A percentile compares a stretch with the other conserved stretches of the same genome.
Evolutionary conservation across 2,888 invertebrate species (phyloP).

Genomic region (Lithosia quadra): DNA sequence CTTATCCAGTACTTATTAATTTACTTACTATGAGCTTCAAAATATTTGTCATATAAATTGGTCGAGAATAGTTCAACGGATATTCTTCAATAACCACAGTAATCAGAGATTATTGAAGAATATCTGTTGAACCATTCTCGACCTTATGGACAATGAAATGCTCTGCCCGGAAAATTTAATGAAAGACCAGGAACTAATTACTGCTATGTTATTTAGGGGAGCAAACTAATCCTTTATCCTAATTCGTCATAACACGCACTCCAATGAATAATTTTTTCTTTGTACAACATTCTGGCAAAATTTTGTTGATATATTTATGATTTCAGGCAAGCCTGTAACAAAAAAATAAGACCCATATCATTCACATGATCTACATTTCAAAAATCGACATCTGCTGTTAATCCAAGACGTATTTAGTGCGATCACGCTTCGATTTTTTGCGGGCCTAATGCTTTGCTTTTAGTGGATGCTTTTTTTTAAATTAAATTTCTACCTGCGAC

Average conservation of each 20-base stretch:
- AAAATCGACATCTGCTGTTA: constrained; percentile 80
- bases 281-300: constrained; percentile 31
- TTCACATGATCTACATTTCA: constrained; percentile 64
- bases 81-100: too few species aligned
- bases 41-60: neutral
- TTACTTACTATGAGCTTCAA: neutral
- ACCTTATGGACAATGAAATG: constrained; percentile 10
- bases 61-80: too few species aligned
- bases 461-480: constrained; percentile 64
- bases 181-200: constrained; percentile 26
- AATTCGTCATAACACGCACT: constrained; percentile 40
- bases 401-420: constrained; percentile 71
- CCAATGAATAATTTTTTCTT: constrained; percentile 31
- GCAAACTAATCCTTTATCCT: constrained; percentile 46
- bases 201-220: constrained; percentile 31
- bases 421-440: constrained; percentile 82
- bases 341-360: constrained; percentile 73
- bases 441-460: constrained; percentile 63
- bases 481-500: constrained; percentile 76
- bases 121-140: neutral
- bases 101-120: too few species aligned
- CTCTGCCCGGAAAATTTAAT: neutral
- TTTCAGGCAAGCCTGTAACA: constrained; percentile 59
- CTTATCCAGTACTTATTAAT: neutral
- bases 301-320: constrained; percentile 49